A percentile compares a stretch with the other conserved stretches of the same genome.
Evolutionary conservation across 1,140 invertebrate species (phyloP).

Genomic region (Hydropsyche tenuis): DNA sequence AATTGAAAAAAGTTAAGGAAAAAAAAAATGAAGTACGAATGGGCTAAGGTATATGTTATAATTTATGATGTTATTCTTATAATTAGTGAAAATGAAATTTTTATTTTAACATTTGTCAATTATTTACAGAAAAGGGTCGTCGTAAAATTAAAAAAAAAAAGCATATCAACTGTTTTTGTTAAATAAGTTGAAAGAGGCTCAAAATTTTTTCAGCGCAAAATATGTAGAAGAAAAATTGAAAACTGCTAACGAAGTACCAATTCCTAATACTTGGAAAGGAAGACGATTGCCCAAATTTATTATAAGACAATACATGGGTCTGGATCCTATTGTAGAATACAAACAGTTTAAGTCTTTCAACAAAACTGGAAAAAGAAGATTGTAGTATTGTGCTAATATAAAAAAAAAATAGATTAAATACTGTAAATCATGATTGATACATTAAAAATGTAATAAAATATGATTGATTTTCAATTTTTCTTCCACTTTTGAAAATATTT

Average conservation of each 20-base stretch:
- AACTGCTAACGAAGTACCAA: constrained; percentile 67
- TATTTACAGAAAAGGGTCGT: constrained; percentile 64
- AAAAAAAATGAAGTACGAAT: constrained; percentile 77
- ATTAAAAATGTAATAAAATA: too few relatives aligned
- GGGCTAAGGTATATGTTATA: constrained; percentile 76
- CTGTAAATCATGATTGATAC: too few relatives aligned
- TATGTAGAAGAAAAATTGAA: constrained; percentile 72
- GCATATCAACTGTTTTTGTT: constrained; percentile 75
- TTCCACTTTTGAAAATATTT: too few relatives aligned
- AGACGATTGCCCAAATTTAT: constrained; percentile 69
- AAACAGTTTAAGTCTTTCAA: constrained; percentile 45
- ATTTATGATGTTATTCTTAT: constrained; percentile 40
- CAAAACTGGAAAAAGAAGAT: too few relatives aligned
- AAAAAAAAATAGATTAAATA: too few relatives aligned
- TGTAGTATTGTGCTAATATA: too few relatives aligned
- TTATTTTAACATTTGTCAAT: neutral
- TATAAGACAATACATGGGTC: constrained; percentile 64
- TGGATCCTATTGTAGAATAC: constrained; percentile 61
- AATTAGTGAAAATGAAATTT: constrained; percentile 37
- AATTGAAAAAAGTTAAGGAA: constrained; percentile 79
- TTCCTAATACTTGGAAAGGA: constrained; percentile 71
- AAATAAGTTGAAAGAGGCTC: constrained; percentile 71
- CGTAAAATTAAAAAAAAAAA: constrained; percentile 78
- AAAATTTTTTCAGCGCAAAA: constrained; percentile 75
- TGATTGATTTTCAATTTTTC: too few relatives aligned